Evolutionary conservation across 2,888 invertebrate genomes (phyloP), one percentile per base, ranked within the genome.

Genomic region (Amiota minor): DNA sequence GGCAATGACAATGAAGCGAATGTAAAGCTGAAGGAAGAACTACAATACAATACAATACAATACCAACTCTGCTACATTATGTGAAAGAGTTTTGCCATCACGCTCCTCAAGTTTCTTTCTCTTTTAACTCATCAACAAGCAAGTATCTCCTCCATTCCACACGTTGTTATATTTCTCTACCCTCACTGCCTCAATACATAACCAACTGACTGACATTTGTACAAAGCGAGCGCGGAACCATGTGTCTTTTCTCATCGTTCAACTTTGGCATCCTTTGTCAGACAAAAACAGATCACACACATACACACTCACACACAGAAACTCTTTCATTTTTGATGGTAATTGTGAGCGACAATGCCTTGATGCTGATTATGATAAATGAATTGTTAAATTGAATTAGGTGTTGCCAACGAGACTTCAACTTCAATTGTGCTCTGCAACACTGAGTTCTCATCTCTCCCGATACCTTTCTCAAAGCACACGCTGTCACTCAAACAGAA

Each of bases 351-450:
- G 83, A 85, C 83, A 84, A 78, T 81, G 85, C 81, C 83, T 82
- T 86, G 84, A 83, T 84, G 84, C 80, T 84, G 84, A 85, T 86
- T 86, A 84, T 85, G 86, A 85, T 86, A 86, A 86, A 85, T 85
- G 84, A 85, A 86, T 86, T 84, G 86, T 83, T 85, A 85, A 85
- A 86, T 85, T 85, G 82, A 83, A 85, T 85, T 86, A 85, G 85
- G 86, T 85, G 85, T 84, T 85, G 86, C 83, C 82, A 53, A 50
- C 50, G 20, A 68, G 78, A 76, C 83, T 86, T 87, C 84, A 86
- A 84, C 81, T 86, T 85, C 84, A 77, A 77, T 67, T 74, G 78
- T 70, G 77, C 76, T 77, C 83, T 16, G 16, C 20, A 59, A 59
- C 53, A n/a, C 11, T 35, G 35, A 35, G 35, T 35, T 35, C 6